Percentiles rank a stretch among this genome's conserved stretches.
Conservation (phyloP, 2,888 invertebrate genomes). For the Caenorhabditis virilis region DNA sequence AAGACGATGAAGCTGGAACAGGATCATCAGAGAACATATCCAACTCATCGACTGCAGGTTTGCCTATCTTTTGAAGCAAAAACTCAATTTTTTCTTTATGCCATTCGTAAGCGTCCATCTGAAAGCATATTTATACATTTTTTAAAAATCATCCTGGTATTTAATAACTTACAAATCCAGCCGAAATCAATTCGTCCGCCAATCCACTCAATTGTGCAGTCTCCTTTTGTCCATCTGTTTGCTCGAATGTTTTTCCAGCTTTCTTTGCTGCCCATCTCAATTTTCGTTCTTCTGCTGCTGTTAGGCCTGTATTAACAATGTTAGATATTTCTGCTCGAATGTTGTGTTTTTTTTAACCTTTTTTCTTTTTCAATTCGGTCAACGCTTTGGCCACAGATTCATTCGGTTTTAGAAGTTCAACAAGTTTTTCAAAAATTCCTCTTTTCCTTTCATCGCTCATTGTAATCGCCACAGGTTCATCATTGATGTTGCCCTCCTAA, state of each 20-base stretch:
- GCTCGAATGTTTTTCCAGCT: constrained; percentile 50
- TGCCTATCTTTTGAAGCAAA: constrained; percentile 38
- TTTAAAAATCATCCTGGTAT: constrained; percentile 1
- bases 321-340: background rate
- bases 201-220: constrained; percentile 50
- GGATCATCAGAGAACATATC: constrained; percentile 55
- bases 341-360: constrained; percentile 31
- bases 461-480: constrained; percentile 28
- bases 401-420: constrained; percentile 46
- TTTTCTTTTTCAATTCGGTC: constrained; percentile 55
- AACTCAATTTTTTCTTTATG: constrained; percentile 49
- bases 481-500: constrained; percentile 22
- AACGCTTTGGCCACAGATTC: constrained; percentile 55
- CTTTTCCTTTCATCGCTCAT: constrained; percentile 41
- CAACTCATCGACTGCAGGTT: constrained; percentile 33
- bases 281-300: constrained; percentile 64
- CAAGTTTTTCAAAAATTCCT: constrained; percentile 47
- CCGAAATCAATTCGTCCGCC: constrained; percentile 58
- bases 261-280: constrained; percentile 66
- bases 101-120: constrained; percentile 65
- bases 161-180: constrained; percentile 52
- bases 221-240: constrained; percentile 47
- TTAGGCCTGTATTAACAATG: constrained; percentile 33
- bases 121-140: constrained; percentile 3
- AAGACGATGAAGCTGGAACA: constrained; percentile 3